Conservation (phyloP, 2,113 vertebrate species). For the Murina feae region DNA sequence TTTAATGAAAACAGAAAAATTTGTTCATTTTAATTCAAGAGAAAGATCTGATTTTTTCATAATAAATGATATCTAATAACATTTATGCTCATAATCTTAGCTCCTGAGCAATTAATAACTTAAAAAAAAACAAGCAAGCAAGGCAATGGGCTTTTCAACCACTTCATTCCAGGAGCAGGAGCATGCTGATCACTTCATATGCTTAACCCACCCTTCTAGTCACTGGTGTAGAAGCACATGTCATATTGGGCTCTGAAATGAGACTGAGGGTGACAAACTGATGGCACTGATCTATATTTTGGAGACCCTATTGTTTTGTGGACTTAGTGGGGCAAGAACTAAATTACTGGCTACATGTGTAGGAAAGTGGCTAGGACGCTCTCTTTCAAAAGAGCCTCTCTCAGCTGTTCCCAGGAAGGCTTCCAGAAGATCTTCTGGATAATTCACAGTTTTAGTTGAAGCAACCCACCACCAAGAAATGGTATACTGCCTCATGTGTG, state of each 20-base stretch:
- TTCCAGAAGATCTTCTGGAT: conserved; percentile 6
- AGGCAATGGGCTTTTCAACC: background rate
- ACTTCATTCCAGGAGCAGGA: background rate
- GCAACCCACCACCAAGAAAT: background rate
- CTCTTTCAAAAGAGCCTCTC: background rate
- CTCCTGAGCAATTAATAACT: background rate
- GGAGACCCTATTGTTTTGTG: background rate
- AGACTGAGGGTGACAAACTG: conserved; percentile 1
- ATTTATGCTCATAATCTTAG: background rate
- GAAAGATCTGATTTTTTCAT: conserved; percentile 14
- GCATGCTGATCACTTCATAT: background rate
- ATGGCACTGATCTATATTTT: background rate
- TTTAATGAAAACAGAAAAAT: conserved; percentile 10
- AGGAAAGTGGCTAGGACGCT: background rate
- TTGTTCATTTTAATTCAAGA: conserved; percentile 36
- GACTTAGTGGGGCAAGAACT: background rate
- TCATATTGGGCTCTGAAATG: background rate
- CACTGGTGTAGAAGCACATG: background rate
- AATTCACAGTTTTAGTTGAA: background rate
- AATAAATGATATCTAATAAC: background rate
- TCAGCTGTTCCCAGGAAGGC: conserved; percentile 43
- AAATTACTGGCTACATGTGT: conserved; percentile 6
- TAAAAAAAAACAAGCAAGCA: background rate
- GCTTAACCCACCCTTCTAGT: background rate
- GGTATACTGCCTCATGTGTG: background rate